phyloP scores from a whole-genome alignment of 2,888 invertebrate genomes.

The Epistrophe grossulariae region DNA sequence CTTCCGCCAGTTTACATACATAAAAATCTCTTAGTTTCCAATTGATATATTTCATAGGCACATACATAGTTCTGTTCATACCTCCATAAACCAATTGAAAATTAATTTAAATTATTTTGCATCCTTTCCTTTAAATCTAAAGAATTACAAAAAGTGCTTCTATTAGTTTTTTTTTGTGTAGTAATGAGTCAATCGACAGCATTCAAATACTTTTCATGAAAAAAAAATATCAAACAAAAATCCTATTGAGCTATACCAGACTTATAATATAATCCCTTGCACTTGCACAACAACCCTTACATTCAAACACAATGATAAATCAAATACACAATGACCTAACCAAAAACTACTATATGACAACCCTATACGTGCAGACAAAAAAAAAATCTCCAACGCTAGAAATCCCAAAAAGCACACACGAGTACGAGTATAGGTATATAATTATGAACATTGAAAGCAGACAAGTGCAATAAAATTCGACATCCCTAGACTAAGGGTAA shows the following conservation, averaged over 20 bases:
- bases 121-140: too few species aligned
- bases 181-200: neutral
- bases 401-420: conserved; percentile 14
- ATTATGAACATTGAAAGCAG: neutral
- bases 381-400: neutral
- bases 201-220: neutral
- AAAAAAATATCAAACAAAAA: neutral
- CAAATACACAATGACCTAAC: conserved; percentile 12
- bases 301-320: neutral
- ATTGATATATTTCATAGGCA: too few species aligned
- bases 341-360: neutral
- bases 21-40: too few species aligned
- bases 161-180: neutral
- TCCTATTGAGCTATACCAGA: neutral
- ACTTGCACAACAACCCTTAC: neutral
- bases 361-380: conserved; percentile 8
- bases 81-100: too few species aligned
- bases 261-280: conserved; percentile 10
- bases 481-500: neutral
- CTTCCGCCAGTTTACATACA: too few species aligned
- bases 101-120: too few species aligned
- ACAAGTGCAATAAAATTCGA: conserved; percentile 30
- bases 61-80: too few species aligned
- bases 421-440: neutral
- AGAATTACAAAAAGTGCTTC: too few species aligned